Percentiles rank a stretch among this genome's conserved stretches.
Conservation (phyloP, 2,888 invertebrate species). For the Coremacera marginata region DNA sequence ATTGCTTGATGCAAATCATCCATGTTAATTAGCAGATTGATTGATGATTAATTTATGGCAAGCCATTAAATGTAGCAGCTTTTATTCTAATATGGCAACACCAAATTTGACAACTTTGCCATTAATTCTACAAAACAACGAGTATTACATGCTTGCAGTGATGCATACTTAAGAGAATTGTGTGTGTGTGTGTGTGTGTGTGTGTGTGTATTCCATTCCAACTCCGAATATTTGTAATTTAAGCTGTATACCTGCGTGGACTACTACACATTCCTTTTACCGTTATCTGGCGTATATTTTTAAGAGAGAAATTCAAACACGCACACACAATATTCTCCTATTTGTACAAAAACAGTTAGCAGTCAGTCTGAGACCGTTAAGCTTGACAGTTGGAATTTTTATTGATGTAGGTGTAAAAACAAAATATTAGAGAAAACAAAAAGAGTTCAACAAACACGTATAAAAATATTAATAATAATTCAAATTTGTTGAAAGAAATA, state of each 20-base stretch:
- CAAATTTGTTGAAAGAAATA: conserved; percentile 1
- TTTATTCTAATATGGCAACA: too few species aligned
- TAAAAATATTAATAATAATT: conserved; percentile 4
- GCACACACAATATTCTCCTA: neutral
- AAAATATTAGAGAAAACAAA: conserved; percentile 5
- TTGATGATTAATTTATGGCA: too few species aligned
- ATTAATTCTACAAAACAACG: too few species aligned
- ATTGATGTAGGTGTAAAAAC: conserved; percentile 2
- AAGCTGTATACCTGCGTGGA: conserved; percentile 36
- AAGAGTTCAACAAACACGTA: too few species aligned
- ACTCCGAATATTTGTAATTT: neutral
- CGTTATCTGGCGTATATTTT: neutral
- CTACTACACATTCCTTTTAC: conserved; percentile 26
- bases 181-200: too few species aligned
- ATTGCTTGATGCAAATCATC: too few species aligned
- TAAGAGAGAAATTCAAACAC: conserved; percentile 28
- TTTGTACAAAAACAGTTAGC: conserved; percentile 55
- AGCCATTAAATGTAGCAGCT: too few species aligned
- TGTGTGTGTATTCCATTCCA: too few species aligned
- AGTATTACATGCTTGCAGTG: too few species aligned
- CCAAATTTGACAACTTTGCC: too few species aligned
- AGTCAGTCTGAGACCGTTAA: conserved; percentile 62
- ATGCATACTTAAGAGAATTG: too few species aligned
- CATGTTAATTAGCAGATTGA: too few species aligned
- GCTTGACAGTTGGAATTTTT: conserved; percentile 51